Percentiles rank a stretch among this genome's conserved stretches.
Conservation (phyloP, 2,113 vertebrate genomes). For the Pygoscelis antarcticus region DNA sequence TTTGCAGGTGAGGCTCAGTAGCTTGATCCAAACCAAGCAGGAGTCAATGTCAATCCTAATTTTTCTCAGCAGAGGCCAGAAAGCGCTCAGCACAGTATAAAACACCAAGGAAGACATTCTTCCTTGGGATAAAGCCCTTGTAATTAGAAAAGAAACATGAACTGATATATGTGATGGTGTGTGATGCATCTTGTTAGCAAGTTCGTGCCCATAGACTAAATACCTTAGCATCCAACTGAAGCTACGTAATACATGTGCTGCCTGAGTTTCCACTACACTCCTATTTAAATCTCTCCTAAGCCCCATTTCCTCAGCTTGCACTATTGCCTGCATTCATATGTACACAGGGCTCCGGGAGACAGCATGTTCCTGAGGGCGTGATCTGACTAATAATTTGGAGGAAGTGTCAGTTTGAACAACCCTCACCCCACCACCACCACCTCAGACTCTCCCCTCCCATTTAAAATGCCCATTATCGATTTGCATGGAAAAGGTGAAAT, state of each 20-base stretch:
- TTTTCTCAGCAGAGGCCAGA: neutral
- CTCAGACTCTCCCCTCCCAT: neutral
- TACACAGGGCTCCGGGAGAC: neutral
- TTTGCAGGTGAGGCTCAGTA: constrained; percentile 35
- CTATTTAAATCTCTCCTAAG: constrained; percentile 15
- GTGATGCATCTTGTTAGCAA: neutral
- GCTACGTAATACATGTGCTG: neutral
- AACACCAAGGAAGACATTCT: neutral
- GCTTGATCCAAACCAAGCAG: neutral
- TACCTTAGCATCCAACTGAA: neutral
- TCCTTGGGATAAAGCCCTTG: neutral
- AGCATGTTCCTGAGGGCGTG: neutral
- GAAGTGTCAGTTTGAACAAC: constrained; percentile 7
- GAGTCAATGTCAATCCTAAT: constrained; percentile 34
- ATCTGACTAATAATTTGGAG: constrained; percentile 31
- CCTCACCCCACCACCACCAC: neutral
- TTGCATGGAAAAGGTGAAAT: constrained; percentile 39
- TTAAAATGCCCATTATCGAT: constrained; percentile 6
- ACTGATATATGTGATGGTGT: neutral
- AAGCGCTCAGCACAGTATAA: neutral
- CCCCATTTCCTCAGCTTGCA: neutral
- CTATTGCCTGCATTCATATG: neutral
- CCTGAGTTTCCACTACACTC: neutral
- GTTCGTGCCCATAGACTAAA: neutral
- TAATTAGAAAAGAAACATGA: neutral